A percentile compares a stretch with the other conserved stretches of the same genome.
phyloP scores from a whole-genome alignment of 2,113 vertebrate species.

The Ahaetulla prasina region DNA sequence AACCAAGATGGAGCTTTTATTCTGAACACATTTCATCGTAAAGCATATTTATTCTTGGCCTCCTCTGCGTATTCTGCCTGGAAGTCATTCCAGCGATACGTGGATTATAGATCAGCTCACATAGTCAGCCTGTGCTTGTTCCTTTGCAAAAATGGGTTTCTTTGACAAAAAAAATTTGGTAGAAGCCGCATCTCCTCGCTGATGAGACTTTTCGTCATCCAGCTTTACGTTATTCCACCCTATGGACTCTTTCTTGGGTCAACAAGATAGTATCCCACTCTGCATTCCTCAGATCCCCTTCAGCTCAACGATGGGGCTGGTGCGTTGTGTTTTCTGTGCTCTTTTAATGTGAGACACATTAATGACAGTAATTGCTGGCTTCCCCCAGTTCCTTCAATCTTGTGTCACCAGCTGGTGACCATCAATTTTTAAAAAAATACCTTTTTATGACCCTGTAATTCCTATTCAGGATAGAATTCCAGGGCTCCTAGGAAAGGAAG shows the following conservation, averaged over 20 bases:
- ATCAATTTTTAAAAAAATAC: not conserved
- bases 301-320: not conserved
- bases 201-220: not conserved
- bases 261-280: not conserved
- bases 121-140: not conserved
- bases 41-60: not conserved
- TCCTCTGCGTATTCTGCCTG: not conserved
- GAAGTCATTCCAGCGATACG: not conserved
- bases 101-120: not conserved
- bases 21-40: not conserved
- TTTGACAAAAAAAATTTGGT: not conserved
- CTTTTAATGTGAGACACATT: not conserved
- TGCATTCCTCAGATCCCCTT: not conserved
- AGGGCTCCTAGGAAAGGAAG: no score
- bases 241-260: not conserved
- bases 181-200: not conserved
- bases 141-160: not conserved
- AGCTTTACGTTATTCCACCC: not conserved
- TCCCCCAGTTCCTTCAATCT: not conserved
- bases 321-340: not conserved
- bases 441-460: no score
- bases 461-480: no score
- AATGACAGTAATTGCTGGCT: not conserved
- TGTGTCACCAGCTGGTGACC: not conserved
- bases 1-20: not conserved